Evolutionary conservation across 2,888 invertebrate species (phyloP), one percentile per base, ranked within the genome.

Genomic region (Drosophila conformis): DNA sequence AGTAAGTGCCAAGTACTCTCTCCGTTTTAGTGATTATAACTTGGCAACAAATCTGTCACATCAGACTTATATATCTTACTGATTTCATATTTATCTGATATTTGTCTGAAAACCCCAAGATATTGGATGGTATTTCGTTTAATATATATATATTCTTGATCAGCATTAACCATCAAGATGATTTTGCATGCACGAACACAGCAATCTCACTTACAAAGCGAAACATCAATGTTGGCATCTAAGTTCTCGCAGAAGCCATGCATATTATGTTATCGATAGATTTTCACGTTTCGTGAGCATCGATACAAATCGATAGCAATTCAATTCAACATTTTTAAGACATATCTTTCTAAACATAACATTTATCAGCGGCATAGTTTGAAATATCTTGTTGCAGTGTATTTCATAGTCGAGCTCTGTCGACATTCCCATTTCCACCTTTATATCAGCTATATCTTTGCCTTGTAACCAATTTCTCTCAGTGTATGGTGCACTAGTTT

Each of bases 401-500:
- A 21, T 21, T 46, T 46, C 46, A 21, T 4, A 4, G 46, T 8
- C 46, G 21, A 46, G 15, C 15, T 2, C 25, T 15, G 46, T 46
- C 21, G 15, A 8, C 7, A 8, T 4, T 4, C 8, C 0, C 1
- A 4, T 8, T 25, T 15, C 4, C 15, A 25, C 15, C 5, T 11
- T 35, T 3, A 8, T 18, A 33, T 33, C 33, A 33, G 33, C 31
- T 3, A 33, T 33, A 33, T 33, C 33, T 33, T 11, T 33, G 10
- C 4, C 10, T 11, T 33, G 10, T 11, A 11, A 25, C 3, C 0
- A 13, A 21, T 70, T 80, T 82, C 59, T 60, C 42, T 40, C 48
- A 65, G 73, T 86, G 83, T 49, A 46, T 8, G n/a, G 5, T 52
- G 69, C 62, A 81, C 64, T 79, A 77, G 77, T 70, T 80, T 83